Conservation (phyloP, 2,888 invertebrate species). For the Dione juno region DNA sequence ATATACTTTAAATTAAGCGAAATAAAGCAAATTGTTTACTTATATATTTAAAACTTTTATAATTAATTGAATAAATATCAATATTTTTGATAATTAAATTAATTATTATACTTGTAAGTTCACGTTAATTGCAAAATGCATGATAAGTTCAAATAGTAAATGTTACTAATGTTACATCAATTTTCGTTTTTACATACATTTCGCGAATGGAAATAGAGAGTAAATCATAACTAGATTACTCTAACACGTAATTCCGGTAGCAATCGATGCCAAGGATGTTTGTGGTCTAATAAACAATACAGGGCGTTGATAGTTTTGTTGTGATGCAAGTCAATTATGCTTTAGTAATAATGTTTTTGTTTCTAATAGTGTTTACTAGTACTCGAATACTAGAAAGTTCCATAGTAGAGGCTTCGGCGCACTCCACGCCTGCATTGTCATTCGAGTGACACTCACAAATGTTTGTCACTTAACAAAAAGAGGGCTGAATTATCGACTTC, state of each 20-base stretch:
- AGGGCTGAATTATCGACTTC: slow-evolving; percentile 50
- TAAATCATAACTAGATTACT: slow-evolving; percentile 22
- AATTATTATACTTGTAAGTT: too few species aligned
- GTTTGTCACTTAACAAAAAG: slow-evolving; percentile 70
- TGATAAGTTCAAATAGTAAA: too few species aligned
- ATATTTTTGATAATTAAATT: too few species aligned
- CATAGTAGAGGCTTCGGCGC: slow-evolving; percentile 42
- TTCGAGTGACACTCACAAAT: slow-evolving; percentile 72
- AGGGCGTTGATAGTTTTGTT: slow-evolving; percentile 37
- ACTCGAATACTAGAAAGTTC: slow-evolving; percentile 40
- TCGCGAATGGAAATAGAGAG: not conserved
- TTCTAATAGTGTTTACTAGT: slow-evolving; percentile 35
- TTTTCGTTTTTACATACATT: not conserved
- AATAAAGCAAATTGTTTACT: too few species aligned
- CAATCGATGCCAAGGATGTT: slow-evolving; percentile 47
- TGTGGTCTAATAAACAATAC: slow-evolving; percentile 45
- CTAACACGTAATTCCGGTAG: slow-evolving; percentile 35
- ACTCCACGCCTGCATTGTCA: slow-evolving; percentile 65
- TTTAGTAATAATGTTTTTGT: slow-evolving; percentile 35
- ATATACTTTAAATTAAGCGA: too few species aligned
- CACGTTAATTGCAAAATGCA: too few species aligned
- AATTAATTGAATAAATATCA: too few species aligned
- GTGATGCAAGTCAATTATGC: slow-evolving; percentile 34
- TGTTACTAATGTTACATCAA: too few species aligned
- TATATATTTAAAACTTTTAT: too few species aligned